Percentiles rank a stretch among this genome's conserved stretches.
Conservation (phyloP, 2,888 invertebrate genomes). For the Liopterus haemorrhoidalis region DNA sequence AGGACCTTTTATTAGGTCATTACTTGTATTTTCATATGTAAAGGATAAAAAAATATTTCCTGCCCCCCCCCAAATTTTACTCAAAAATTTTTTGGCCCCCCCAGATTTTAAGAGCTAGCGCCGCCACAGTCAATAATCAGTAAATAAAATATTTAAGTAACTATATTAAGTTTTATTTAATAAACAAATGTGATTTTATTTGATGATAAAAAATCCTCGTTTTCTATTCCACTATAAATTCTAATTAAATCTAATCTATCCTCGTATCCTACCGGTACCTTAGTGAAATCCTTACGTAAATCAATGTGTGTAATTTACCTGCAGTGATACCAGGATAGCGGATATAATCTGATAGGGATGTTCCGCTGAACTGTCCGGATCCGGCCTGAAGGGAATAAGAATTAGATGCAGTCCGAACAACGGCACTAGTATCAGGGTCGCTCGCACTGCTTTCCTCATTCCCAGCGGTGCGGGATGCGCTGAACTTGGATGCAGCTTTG, state of each 20-base stretch:
- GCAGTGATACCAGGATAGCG: slow-evolving; percentile 63
- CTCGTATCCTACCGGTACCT: no score
- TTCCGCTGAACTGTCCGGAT: slow-evolving; percentile 51
- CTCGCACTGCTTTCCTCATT: slow-evolving; percentile 61
- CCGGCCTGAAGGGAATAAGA: slow-evolving; percentile 62
- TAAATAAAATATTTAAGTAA: neutral
- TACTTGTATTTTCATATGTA: no score
- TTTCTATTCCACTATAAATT: slow-evolving; percentile 1
- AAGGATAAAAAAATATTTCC: no score
- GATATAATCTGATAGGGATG: slow-evolving; percentile 60
- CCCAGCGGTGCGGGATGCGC: slow-evolving; percentile 55
- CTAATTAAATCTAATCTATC: neutral
- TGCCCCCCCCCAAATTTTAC: no score
- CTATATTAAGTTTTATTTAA: no score
- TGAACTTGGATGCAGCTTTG: slow-evolving; percentile 58
- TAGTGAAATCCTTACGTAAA: no score
- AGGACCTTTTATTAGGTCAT: no score
- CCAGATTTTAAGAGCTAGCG: no score
- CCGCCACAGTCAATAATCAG: neutral
- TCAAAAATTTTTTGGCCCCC: no score
- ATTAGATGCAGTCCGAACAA: slow-evolving; percentile 69
- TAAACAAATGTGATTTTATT: neutral
- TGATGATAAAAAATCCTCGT: neutral
- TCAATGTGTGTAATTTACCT: slow-evolving; percentile 56
- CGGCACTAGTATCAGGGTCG: slow-evolving; percentile 69